Percentiles rank a stretch among this genome's conserved stretches.
These are phyloP conservation scores for Myotis brandtii DNA, from an alignment of 2,113 vertebrate species.

Conservation along the genomic window DNA sequence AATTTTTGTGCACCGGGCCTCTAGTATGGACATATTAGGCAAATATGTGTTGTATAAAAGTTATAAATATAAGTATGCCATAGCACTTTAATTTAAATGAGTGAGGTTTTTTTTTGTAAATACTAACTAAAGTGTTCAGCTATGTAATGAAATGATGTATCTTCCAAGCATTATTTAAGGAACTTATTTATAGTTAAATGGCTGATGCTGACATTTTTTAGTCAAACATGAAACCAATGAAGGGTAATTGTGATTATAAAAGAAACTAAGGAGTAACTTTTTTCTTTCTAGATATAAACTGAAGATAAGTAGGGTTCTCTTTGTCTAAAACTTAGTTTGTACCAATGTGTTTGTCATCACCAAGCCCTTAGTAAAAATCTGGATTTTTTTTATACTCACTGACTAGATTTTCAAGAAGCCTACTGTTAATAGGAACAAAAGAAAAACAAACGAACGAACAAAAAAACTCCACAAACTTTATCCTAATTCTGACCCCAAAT, in stretches of 20 bases:
- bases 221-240: constrained; percentile 15
- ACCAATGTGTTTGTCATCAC: background rate
- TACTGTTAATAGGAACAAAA: background rate
- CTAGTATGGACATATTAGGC: background rate
- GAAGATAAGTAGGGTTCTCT: background rate
- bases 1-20: no score
- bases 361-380: background rate
- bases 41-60: background rate
- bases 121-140: constrained; percentile 10
- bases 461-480: background rate
- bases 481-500: background rate
- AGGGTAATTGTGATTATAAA: background rate
- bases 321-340: background rate
- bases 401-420: constrained; percentile 7
- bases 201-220: background rate
- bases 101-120: background rate
- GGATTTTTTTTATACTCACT: background rate
- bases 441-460: background rate
- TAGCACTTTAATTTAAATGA: constrained; percentile 2
- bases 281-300: background rate
- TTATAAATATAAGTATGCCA: background rate
- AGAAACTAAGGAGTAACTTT: background rate
- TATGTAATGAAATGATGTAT: constrained; percentile 5
- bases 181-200: background rate
- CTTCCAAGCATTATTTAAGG: background rate